Evolutionary conservation across 1,140 invertebrate species (phyloP).

Genomic region (Hirudo medicinalis): DNA sequence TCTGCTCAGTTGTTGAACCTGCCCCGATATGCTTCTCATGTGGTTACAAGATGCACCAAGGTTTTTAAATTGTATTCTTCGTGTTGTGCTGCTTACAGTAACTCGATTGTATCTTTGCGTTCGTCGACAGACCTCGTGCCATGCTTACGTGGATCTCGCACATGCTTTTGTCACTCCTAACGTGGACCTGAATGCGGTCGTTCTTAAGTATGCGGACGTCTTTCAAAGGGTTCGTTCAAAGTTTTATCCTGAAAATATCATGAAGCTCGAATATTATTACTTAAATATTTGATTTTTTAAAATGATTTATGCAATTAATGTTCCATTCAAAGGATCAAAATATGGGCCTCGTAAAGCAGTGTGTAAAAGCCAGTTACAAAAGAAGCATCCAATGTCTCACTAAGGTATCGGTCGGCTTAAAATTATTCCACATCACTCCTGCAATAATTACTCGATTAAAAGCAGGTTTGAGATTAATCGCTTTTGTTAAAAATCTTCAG

Average conservation of each 20-base stretch:
- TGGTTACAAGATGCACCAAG: constrained; percentile 75
- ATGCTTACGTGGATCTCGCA: constrained; percentile 79
- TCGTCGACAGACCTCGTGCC: constrained; percentile 55
- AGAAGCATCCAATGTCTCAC: constrained; percentile 93
- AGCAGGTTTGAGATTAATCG: not conserved
- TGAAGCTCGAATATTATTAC: too few species aligned
- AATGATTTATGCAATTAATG: too few species aligned
- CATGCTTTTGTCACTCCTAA: constrained; percentile 63
- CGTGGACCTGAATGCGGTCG: constrained; percentile 49
- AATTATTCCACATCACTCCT: not conserved
- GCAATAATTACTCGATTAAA: not conserved
- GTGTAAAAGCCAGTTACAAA: constrained; percentile 74
- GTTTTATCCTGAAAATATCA: too few species aligned
- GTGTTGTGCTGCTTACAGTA: not conserved
- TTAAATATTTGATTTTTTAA: too few species aligned
- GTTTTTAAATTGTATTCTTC: constrained; percentile 26
- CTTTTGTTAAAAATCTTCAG: constrained; percentile 32
- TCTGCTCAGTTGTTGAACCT: constrained; percentile 50
- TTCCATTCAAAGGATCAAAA: constrained; percentile 52
- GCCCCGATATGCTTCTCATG: constrained; percentile 81
- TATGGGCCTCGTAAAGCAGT: constrained; percentile 54
- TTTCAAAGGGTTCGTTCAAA: constrained; percentile 48
- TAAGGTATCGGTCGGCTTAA: constrained; percentile 45
- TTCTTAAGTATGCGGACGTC: constrained; percentile 64
- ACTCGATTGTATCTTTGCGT: not conserved